Evolutionary conservation across 2,113 vertebrate genomes (phyloP).

Genomic region (Haemorhous mexicanus): DNA sequence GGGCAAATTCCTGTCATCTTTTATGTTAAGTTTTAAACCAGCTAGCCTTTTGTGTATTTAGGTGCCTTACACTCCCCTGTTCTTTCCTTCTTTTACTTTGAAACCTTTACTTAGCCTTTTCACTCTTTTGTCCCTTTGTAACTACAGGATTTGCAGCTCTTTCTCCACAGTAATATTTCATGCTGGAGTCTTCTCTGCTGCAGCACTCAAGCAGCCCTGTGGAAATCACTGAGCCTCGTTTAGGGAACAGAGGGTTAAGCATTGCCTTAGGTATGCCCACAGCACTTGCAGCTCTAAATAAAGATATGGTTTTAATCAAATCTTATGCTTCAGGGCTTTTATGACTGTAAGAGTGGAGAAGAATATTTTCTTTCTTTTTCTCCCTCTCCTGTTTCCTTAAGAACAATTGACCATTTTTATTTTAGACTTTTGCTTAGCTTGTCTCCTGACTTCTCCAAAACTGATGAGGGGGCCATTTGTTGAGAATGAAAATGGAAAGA

Average conservation of each 20-base stretch:
- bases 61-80: not conserved
- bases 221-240: not conserved
- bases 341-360: not conserved
- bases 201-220: not conserved
- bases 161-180: not conserved
- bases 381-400: not conserved
- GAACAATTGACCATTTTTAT: not conserved
- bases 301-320: conserved; percentile 8
- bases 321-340: conserved; percentile 28
- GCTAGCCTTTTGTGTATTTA: not conserved
- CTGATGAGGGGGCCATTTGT: not conserved
- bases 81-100: not conserved
- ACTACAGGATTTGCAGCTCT: not conserved
- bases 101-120: not conserved
- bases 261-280: conserved; percentile 19
- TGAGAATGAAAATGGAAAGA: not conserved
- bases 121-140: not conserved
- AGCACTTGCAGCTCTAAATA: conserved; percentile 12
- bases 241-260: conserved; percentile 17
- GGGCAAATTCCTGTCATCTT: not conserved
- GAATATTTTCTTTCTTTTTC: not conserved
- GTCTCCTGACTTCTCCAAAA: not conserved
- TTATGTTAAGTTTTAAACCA: not conserved
- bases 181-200: not conserved
- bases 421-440: not conserved